Evolutionary conservation across 2,113 vertebrate species (phyloP), one percentile per base, ranked within the genome.

Genomic region (Cyanistes caeruleus): DNA sequence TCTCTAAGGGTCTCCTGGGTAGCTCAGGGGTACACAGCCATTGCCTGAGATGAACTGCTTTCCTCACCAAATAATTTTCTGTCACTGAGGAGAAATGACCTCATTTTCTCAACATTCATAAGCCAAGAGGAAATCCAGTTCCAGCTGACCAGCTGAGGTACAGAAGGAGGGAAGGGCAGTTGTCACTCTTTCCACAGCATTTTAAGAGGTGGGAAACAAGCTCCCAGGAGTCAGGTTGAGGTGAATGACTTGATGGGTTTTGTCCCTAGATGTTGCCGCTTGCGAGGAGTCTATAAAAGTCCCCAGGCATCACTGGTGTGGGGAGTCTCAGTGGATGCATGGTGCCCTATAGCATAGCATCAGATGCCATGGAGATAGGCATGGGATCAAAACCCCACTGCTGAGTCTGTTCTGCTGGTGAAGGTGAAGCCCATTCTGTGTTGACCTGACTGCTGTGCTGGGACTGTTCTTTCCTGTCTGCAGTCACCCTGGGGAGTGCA

Each of bases 51-150:
- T 90, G 91, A 94, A 96, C 94, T 2, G 28, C 18, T 75, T 94
- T 75, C 58, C 75, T 91, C 35, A 68, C 82, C 91, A 95, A 88
- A 91, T 87, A 81, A 93, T 95, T 95, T 89, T 92, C 83, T 90
- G 64, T 91, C 85, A 91, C 90, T 85, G 84, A 96, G 84, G 96
- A 95, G 90, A 95, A 97, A 83, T 95, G 94, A 95, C 94, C 89
- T 96, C 84, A 75, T 95, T 89, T 97, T 81, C 73, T 94, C 63
- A 90, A 81, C 31, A 74, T 43, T 89, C 33, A 33, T 28, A 83
- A 93, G 89, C 96, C 81, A 95, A 95, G 44, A 96, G 73, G 51
- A 95, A 95, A 89, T 37, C 80, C 83, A 87, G 83, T 92, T 95
- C 90, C 92, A 96, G 62, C 81, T 87, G 80, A 95, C 90, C 91